Conservation (phyloP, 2,888 invertebrate species). For the Melanostoma mellinum region DNA sequence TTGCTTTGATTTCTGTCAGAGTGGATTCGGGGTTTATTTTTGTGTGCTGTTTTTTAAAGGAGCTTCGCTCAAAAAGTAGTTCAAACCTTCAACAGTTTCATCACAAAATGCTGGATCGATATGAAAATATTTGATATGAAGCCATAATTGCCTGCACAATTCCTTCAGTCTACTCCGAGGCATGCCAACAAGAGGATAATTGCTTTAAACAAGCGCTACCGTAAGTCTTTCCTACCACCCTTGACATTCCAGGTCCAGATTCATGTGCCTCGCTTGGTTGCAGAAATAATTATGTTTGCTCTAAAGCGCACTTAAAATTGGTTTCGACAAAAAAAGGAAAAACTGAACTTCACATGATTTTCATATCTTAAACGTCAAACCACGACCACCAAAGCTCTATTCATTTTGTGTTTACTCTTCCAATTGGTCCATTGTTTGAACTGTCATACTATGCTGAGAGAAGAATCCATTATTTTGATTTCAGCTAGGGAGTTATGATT, state of each 20-base stretch:
- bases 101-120: conserved; percentile 20
- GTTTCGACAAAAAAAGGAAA: conserved; percentile 11
- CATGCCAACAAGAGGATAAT: conserved; percentile 12
- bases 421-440: conserved; percentile 45
- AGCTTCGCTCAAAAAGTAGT: conserved; percentile 25
- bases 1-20: not conserved
- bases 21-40: not conserved
- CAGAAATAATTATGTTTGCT: conserved; percentile 57
- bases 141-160: conserved; percentile 35
- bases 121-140: conserved; percentile 31
- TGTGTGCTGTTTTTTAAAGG: conserved; percentile 1
- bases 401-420: conserved; percentile 36
- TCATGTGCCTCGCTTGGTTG: conserved; percentile 17
- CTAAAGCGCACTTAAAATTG: conserved; percentile 37
- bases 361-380: not conserved
- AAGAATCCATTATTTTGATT: conserved; percentile 21
- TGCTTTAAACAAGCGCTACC: not conserved
- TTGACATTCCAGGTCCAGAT: not conserved
- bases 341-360: not conserved
- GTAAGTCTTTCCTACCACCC: not conserved
- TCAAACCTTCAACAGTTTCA: conserved; percentile 31
- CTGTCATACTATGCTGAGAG: conserved; percentile 3
- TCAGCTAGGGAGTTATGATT: not conserved
- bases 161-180: conserved; percentile 8
- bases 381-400: not conserved